These are phyloP conservation scores for Lucinisca nassula DNA, from an alignment of 2,888 invertebrate genomes.

Conservation along the genomic window DNA sequence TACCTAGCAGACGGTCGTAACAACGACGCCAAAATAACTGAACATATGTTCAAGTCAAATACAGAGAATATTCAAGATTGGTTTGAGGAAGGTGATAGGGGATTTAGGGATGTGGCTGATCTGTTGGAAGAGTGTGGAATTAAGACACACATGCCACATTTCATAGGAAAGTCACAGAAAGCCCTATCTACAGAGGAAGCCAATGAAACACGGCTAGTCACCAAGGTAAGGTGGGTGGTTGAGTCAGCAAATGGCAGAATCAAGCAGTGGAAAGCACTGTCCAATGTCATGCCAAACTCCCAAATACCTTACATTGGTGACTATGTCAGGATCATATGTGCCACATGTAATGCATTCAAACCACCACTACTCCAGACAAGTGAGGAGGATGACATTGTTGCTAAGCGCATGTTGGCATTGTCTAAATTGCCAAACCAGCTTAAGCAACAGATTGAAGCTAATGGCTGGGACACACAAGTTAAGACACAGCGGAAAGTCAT, in stretches of 20 bases:
- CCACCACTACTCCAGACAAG: not conserved
- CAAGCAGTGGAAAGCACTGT: slow-evolving; percentile 31
- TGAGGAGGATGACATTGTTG: not conserved
- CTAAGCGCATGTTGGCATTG: not conserved
- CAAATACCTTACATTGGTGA: slow-evolving; percentile 4
- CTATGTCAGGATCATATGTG: not conserved
- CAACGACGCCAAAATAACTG: slow-evolving; percentile 60
- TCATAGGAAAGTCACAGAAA: slow-evolving; percentile 44
- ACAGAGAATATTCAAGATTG: slow-evolving; percentile 38
- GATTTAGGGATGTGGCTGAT: slow-evolving; percentile 56
- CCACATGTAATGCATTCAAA: not conserved
- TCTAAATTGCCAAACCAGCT: not conserved
- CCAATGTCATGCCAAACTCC: not conserved
- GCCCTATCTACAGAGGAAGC: slow-evolving; percentile 52
- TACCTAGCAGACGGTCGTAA: slow-evolving; percentile 57
- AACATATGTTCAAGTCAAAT: slow-evolving; percentile 58
- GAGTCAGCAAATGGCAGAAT: slow-evolving; percentile 23
- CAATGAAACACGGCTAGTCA: slow-evolving; percentile 59
- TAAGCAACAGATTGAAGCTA: not conserved
- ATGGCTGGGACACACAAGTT: not conserved
- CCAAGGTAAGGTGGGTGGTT: slow-evolving; percentile 32
- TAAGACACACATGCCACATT: slow-evolving; percentile 44
- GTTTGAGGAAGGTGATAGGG: slow-evolving; percentile 51
- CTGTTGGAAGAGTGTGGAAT: slow-evolving; percentile 55
- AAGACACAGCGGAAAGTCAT: not conserved